These are phyloP conservation scores for Trilocha varians DNA, from an alignment of 2,888 invertebrate species.

Conservation along the genomic window DNA sequence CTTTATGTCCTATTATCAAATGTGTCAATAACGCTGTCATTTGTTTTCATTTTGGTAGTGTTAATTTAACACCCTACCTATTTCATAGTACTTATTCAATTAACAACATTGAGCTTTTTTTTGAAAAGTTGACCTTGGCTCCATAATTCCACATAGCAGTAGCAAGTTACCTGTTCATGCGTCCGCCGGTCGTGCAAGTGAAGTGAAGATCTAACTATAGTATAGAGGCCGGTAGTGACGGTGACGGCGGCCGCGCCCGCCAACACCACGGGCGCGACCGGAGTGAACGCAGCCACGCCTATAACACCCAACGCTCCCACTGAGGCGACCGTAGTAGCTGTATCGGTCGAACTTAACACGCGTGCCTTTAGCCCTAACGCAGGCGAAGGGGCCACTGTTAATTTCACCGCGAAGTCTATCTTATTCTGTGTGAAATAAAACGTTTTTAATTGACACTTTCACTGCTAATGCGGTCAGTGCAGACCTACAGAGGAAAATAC, in stretches of 20 bases:
- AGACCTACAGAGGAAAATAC: too few relatives aligned
- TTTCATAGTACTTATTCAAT: too few relatives aligned
- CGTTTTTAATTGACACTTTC: neutral
- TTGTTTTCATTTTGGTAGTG: too few relatives aligned
- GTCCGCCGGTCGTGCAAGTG: slow-evolving; percentile 58
- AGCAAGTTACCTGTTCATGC: slow-evolving; percentile 61
- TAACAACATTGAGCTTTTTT: too few relatives aligned
- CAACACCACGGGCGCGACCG: slow-evolving; percentile 61
- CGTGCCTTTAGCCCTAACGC: slow-evolving; percentile 47
- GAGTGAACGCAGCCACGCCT: slow-evolving; percentile 63
- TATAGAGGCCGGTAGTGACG: slow-evolving; percentile 64
- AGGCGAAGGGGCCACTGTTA: slow-evolving; percentile 55
- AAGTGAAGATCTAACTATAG: slow-evolving; percentile 61
- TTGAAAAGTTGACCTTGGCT: too few relatives aligned
- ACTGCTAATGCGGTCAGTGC: too few relatives aligned
- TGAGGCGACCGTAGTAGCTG: slow-evolving; percentile 52
- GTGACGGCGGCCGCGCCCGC: slow-evolving; percentile 61
- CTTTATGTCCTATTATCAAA: too few relatives aligned
- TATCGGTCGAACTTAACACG: slow-evolving; percentile 54
- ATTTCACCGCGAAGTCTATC: slow-evolving; percentile 44
- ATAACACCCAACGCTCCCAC: slow-evolving; percentile 65
- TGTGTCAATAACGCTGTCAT: too few relatives aligned
- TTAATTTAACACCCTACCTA: too few relatives aligned
- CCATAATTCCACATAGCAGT: too few relatives aligned
- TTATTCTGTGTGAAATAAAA: slow-evolving; percentile 35